These are phyloP conservation scores for Apamea sordens DNA, from an alignment of 2,888 invertebrate genomes.

Conservation along the genomic window DNA sequence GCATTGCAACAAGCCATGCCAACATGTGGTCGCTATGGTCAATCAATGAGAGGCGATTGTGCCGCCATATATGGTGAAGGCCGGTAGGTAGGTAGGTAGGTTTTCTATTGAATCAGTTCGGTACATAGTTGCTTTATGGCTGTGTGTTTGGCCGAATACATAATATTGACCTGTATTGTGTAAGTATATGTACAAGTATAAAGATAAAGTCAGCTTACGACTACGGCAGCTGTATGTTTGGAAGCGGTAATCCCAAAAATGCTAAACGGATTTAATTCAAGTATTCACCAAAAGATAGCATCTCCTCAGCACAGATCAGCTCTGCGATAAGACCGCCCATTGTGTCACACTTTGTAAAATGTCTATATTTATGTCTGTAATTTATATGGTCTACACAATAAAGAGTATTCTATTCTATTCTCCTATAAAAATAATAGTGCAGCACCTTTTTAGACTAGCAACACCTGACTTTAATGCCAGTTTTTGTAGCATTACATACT, in stretches of 20 bases:
- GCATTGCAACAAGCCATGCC: conserved; percentile 39
- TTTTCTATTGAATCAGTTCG: conserved; percentile 38
- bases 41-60: conserved; percentile 72
- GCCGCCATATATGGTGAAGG: conserved; percentile 66
- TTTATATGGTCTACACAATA: too few species aligned
- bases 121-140: conserved; percentile 29
- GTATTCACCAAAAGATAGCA: neutral
- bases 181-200: neutral
- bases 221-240: neutral
- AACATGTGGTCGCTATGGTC: conserved; percentile 74
- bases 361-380: too few species aligned
- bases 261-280: neutral
- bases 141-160: neutral
- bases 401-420: too few species aligned
- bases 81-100: conserved; percentile 18
- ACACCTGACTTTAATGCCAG: neutral
- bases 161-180: conserved; percentile 8
- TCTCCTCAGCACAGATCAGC: too few species aligned
- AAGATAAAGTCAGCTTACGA: neutral
- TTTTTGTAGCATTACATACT: neutral
- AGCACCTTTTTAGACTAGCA: neutral
- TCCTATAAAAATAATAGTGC: neutral
- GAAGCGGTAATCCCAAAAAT: neutral
- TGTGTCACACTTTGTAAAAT: too few species aligned
- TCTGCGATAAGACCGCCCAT: too few species aligned